Percentiles rank a stretch among this genome's conserved stretches.
Conservation (phyloP, 1,140 invertebrate genomes). For the Dreissena rostriformis region DNA sequence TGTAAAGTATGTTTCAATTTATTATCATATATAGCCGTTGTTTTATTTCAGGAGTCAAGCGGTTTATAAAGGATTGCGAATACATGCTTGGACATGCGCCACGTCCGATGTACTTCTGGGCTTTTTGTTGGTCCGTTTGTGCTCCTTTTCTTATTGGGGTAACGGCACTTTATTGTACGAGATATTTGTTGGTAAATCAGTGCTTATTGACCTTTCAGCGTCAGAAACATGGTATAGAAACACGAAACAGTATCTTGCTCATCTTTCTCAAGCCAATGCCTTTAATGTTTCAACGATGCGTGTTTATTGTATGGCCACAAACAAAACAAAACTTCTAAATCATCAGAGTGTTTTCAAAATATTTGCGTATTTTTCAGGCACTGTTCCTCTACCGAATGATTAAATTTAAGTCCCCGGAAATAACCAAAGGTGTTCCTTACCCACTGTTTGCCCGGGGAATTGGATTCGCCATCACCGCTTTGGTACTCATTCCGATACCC, state of each 20-base stretch:
- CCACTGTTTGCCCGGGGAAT: slow-evolving; percentile 91
- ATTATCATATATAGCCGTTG: background rate
- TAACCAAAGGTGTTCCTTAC: slow-evolving; percentile 50
- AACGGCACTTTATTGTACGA: background rate
- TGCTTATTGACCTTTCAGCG: background rate
- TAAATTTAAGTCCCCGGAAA: slow-evolving; percentile 63
- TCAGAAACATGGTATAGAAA: background rate
- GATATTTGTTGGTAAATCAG: background rate
- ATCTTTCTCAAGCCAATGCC: background rate
- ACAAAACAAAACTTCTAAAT: background rate
- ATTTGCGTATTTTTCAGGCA: slow-evolving; percentile 50
- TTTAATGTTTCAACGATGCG: background rate
- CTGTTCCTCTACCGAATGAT: slow-evolving; percentile 67
- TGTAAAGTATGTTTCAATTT: too few species aligned
- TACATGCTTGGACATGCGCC: slow-evolving; percentile 26
- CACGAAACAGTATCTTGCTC: background rate
- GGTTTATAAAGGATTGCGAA: background rate
- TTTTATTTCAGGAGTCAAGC: background rate
- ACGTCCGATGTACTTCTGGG: background rate
- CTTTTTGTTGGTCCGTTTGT: slow-evolving; percentile 13
- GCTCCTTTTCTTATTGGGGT: slow-evolving; percentile 14
- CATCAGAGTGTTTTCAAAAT: background rate
- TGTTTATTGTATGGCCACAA: background rate
- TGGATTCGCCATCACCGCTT: slow-evolving; percentile 94
- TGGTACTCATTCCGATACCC: slow-evolving; percentile 93